Base-by-base conservation (phyloP, 2,888 invertebrate species). In the Mesorhabditis spiculigera region DNA sequence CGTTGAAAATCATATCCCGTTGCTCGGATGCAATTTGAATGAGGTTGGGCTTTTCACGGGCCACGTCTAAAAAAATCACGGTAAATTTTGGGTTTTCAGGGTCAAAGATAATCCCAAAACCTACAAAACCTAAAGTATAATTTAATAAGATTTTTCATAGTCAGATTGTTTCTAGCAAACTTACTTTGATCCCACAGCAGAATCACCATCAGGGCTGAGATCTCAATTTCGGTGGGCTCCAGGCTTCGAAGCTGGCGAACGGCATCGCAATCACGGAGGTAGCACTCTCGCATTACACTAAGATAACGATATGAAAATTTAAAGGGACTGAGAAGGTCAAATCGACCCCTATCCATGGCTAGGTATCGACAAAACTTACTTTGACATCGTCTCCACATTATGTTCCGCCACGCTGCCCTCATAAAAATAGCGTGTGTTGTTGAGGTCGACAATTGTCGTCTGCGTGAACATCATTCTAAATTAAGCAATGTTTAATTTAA, bases 171-270 rank as follows among this genome's bases (percentile, higher is more conserved):
- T 1, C 3, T 50, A n/a, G 8, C 0, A 50, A 50, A 50, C 58
- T 10, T 13, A 50, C 58, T 50, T 50, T 50, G 58, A 50, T 50
- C 58, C 58, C 58, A 50, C n/a, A 50, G 58, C 58, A 50, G 58
- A 50, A 50, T 50, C 58, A 10, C 58, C 58, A 50, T 13, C 58
- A 50, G n/a, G 8, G 10, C 58, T 10, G n/a, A 13, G 10, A 50
- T n/a, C 3, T 50, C 58, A 3, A 50, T 50, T n/a, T 50, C 58
- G 58, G 58, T 50, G 1, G 58, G 58, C 58, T 50, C 58, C 58
- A 50, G n/a, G 8, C n/a, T n/a, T 50, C 58, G 8, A 10, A 50
- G n/a, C 58, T 50, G 58, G 8, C 58, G 58, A 10, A 50, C 58
- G 10, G n/a, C n/a, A n/a, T 50, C 58, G 10, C 8, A 13, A n/a